Percentiles rank a stretch among this genome's conserved stretches.
Conservation (phyloP, 2,797 vertebrate species). For the Aulostomus chinensis region DNA sequence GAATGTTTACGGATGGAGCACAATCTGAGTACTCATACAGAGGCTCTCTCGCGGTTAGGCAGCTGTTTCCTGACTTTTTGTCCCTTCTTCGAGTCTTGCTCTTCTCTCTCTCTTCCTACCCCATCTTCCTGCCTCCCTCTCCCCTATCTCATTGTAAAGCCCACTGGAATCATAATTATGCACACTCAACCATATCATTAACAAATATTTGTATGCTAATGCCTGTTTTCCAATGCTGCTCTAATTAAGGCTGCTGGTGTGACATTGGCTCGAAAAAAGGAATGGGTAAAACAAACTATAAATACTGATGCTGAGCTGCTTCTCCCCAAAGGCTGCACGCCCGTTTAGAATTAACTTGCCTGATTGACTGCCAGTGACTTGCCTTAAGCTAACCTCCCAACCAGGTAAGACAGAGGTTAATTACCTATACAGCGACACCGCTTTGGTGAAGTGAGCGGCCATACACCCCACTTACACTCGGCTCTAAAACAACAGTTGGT, state of each 20-base stretch:
- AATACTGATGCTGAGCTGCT: constrained; percentile 42
- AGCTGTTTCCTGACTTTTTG: no score
- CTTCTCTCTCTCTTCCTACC: background rate
- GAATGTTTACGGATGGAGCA: no score
- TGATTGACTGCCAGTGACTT: constrained; percentile 38
- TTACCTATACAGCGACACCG: constrained; percentile 4
- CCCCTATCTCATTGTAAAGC: constrained; percentile 16
- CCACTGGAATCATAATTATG: constrained; percentile 47
- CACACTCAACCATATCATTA: constrained; percentile 50
- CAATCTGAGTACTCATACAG: no score
- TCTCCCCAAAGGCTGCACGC: constrained; percentile 32
- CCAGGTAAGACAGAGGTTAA: constrained; percentile 38
- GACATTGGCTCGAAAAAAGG: constrained; percentile 55
- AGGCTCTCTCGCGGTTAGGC: no score
- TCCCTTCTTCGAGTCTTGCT: background rate
- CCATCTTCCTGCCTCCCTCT: background rate
- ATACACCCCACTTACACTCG: no score
- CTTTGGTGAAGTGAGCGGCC: no score
- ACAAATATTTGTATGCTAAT: constrained; percentile 76
- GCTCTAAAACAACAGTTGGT: no score
- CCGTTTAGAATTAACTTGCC: constrained; percentile 51
- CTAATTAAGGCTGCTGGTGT: constrained; percentile 63
- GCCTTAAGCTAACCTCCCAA: constrained; percentile 31
- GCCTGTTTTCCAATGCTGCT: constrained; percentile 52
- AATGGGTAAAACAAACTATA: constrained; percentile 46